Conservation (phyloP, 2,888 invertebrate species). For the Morpho helenor region DNA sequence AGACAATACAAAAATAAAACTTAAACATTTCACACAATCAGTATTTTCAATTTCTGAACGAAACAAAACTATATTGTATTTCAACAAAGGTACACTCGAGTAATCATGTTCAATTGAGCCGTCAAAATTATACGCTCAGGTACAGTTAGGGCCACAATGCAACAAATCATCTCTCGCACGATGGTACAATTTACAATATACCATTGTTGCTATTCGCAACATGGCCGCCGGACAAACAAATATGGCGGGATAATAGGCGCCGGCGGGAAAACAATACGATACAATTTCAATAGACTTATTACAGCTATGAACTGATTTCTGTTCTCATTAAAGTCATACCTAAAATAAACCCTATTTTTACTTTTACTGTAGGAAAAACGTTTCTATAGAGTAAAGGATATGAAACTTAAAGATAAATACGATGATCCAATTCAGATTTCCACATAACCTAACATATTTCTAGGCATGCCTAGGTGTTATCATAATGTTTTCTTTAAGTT, state of each 20-base stretch:
- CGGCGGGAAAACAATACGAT: constrained; percentile 17
- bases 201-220: constrained; percentile 32
- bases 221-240: constrained; percentile 24
- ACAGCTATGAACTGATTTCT: constrained; percentile 5
- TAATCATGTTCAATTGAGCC: constrained; percentile 36
- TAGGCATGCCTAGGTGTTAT: too few species aligned
- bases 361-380: too few species aligned
- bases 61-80: constrained; percentile 3
- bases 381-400: too few species aligned
- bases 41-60: constrained; percentile 2
- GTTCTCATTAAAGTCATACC: constrained; percentile 1
- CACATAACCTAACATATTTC: too few species aligned
- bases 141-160: constrained; percentile 34
- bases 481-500: too few species aligned
- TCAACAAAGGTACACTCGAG: constrained; percentile 29
- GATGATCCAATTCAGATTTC: too few species aligned
- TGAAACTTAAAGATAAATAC: too few species aligned
- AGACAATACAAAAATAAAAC: not conserved
- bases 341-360: too few species aligned
- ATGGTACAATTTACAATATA: constrained; percentile 37
- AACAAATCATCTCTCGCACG: constrained; percentile 35
- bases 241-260: constrained; percentile 20
- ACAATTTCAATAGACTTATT: constrained; percentile 10
- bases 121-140: constrained; percentile 35
- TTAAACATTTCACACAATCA: constrained; percentile 2